Base-by-base conservation (phyloP, 2,888 invertebrate genomes). In the Tortrix viridana region DNA sequence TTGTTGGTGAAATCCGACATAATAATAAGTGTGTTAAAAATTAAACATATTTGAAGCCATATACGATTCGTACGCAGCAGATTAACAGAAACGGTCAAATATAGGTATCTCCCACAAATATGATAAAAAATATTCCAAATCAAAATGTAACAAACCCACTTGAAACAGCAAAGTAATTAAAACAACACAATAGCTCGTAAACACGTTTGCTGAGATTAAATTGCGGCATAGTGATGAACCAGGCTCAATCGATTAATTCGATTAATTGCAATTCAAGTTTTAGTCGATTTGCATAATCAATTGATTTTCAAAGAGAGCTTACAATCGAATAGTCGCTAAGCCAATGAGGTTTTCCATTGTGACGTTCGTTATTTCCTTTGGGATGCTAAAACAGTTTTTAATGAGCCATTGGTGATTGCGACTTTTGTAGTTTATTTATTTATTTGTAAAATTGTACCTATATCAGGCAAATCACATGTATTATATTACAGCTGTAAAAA, bases 261-360 rank as follows among this genome's bases (percentile, higher is more conserved):
- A 22, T 53, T 18, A 47, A 26, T 54, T 9, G 47, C 14, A 19
- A 46, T 55, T 26, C 49, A 44, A 43, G 43, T 50, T 61, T 50
- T 32, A 55, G 43, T 14, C 23, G 50, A 23, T 62, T 62, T 62
- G 52, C 50, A 62, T 57, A 62, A 62, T 57, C 50, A 23, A 57
- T 62, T 44, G 50, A 52, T 61, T 55, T 56, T 50, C 26, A 20
- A 50, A 23, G 41, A 52, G 50, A 5, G 38, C 18, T 48, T 41
- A 47, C 41, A 41, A 57, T 38, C 18, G 23, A 19, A 26, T 37
- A 22, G 14, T 41, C 48, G 48, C 49, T 48, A 38, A 16, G 19
- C 19, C 41, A 32, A 32, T 32, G 32, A 32, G 32, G 32, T 32
- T 32, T 32, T 32, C 12, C 32, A 32, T 32, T 32, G 3, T 32